Percentiles rank a stretch among this genome's conserved stretches.
These are phyloP conservation scores for Hyphantria cunea DNA, from an alignment of 1,140 invertebrate genomes.

Conservation along the genomic window DNA sequence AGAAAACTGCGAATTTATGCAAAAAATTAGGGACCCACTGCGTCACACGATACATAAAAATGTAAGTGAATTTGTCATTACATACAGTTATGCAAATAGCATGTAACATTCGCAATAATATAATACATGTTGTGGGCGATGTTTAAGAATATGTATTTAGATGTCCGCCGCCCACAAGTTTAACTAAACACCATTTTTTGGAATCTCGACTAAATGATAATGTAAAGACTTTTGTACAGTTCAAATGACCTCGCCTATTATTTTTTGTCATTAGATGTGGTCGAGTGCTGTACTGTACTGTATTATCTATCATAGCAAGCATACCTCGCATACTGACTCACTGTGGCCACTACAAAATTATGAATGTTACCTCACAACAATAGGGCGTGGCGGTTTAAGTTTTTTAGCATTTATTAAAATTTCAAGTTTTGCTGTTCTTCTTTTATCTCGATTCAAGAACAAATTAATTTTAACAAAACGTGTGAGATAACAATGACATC, in stretches of 20 bases:
- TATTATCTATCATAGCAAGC: constrained; percentile 34
- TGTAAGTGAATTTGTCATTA: too few species aligned
- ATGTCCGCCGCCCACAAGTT: too few species aligned
- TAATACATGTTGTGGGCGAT: too few species aligned
- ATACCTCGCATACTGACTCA: constrained; percentile 33
- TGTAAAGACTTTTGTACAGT: constrained; percentile 30
- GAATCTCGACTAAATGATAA: too few species aligned
- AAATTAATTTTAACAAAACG: background rate
- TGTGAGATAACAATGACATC: constrained; percentile 39
- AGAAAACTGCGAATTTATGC: too few species aligned
- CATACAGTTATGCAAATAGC: too few species aligned
- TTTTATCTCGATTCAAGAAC: constrained; percentile 10
- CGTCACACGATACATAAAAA: too few species aligned
- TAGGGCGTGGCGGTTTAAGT: constrained; percentile 31
- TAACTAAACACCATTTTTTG: too few species aligned
- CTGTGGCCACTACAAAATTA: constrained; percentile 17
- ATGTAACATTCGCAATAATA: too few species aligned
- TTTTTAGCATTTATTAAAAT: constrained; percentile 5
- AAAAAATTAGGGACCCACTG: too few species aligned
- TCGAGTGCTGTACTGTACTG: constrained; percentile 20
- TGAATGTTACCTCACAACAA: constrained; percentile 9
- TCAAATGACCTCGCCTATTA: constrained; percentile 48
- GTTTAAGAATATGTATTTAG: too few species aligned
- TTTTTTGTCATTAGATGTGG: constrained; percentile 50
- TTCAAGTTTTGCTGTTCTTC: background rate